phyloP scores from a whole-genome alignment of 2,888 invertebrate genomes.

The Euphydryas editha region DNA sequence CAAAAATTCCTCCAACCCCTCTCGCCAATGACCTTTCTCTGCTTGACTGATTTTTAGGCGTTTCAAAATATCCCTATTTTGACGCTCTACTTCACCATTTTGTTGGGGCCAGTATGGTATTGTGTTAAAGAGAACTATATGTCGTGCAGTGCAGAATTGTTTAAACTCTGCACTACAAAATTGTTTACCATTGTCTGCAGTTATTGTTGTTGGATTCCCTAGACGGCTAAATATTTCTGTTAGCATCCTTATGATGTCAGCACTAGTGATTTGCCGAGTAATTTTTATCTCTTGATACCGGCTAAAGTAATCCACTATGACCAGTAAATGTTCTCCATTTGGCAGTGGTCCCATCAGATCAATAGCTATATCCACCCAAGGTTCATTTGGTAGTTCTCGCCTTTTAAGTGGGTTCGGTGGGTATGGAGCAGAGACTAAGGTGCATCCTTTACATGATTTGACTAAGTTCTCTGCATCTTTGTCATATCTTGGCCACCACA shows the following conservation, averaged over 20 bases:
- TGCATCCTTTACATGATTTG: conserved; percentile 41
- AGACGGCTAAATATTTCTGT: conserved; percentile 45
- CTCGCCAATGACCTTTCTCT: background rate
- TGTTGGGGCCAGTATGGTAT: background rate
- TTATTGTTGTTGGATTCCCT: conserved; percentile 40
- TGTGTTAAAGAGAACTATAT: conserved; percentile 37
- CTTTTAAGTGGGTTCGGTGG: conserved; percentile 40
- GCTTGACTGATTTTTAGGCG: background rate
- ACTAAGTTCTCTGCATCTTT: conserved; percentile 43
- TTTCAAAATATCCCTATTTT: background rate
- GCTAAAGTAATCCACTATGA: conserved; percentile 45
- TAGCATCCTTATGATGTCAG: conserved; percentile 36
- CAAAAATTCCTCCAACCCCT: background rate
- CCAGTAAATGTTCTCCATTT: conserved; percentile 40
- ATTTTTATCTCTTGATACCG: conserved; percentile 45
- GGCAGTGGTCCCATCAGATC: conserved; percentile 45
- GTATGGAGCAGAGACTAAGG: conserved; percentile 36
- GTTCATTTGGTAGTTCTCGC: conserved; percentile 37
- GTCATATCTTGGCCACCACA: conserved; percentile 36
- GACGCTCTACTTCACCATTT: background rate
- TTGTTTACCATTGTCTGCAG: conserved; percentile 44
- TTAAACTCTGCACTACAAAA: conserved; percentile 44
- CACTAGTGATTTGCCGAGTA: conserved; percentile 26
- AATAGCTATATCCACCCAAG: conserved; percentile 46
- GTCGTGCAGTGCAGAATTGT: conserved; percentile 35